Conservation (phyloP, 2,113 vertebrate species). For the Prunella fulvescens region DNA sequence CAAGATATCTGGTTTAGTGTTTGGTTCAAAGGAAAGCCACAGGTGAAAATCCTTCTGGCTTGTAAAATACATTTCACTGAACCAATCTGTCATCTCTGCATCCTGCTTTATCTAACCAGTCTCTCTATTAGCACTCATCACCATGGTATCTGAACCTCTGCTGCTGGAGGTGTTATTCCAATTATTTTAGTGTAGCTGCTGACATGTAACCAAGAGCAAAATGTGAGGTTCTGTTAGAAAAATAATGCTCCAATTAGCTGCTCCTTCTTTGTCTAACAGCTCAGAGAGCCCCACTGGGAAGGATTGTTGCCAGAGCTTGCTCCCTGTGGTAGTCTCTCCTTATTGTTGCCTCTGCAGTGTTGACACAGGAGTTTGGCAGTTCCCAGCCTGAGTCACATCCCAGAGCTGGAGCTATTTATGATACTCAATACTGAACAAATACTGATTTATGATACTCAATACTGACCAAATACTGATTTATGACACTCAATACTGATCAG, state of each 20-base stretch:
- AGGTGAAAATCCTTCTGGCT: neutral
- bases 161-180: slow-evolving; percentile 41
- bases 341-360: neutral
- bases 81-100: neutral
- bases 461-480: too few species aligned
- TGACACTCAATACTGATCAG: too few species aligned
- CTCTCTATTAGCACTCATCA: neutral
- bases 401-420: neutral
- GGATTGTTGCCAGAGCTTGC: slow-evolving; percentile 2
- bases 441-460: neutral
- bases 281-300: neutral
- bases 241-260: slow-evolving; percentile 48
- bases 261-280: neutral
- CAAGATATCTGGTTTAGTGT: neutral
- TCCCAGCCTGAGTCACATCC: neutral
- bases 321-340: neutral
- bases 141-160: slow-evolving; percentile 15
- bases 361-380: neutral
- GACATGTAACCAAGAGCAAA: slow-evolving; percentile 19
- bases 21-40: neutral
- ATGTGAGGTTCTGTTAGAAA: slow-evolving; percentile 26
- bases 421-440: neutral
- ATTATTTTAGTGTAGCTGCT: slow-evolving; percentile 19
- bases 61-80: slow-evolving; percentile 1
- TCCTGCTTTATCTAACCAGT: neutral